These are phyloP conservation scores for Pteruthius melanotis DNA, from an alignment of 2,113 vertebrate genomes.

Conservation along the genomic window DNA sequence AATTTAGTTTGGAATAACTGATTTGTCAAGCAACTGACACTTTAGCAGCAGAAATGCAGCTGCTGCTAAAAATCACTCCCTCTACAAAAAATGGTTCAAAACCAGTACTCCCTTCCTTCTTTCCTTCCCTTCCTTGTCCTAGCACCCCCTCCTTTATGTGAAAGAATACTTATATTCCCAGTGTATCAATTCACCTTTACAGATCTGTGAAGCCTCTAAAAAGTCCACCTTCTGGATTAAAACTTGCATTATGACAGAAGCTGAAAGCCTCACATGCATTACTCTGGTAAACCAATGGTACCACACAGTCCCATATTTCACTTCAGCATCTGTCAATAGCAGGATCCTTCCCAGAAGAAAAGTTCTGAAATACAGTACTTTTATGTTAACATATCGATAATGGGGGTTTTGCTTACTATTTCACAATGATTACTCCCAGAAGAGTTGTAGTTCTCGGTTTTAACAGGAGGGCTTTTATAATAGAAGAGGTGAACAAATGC, in stretches of 20 bases:
- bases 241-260: neutral
- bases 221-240: neutral
- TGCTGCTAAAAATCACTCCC: neutral
- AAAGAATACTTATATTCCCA: neutral
- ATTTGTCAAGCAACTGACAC: neutral
- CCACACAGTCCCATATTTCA: neutral
- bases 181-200: neutral
- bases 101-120: neutral
- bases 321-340: neutral
- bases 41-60: neutral
- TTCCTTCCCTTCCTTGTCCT: neutral
- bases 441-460: neutral
- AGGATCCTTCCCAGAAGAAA: neutral
- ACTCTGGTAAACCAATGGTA: neutral
- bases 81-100: neutral
- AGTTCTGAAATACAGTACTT: neutral
- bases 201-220: neutral
- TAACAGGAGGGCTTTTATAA: neutral
- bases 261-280: neutral
- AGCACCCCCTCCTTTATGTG: neutral
- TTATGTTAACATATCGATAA: neutral
- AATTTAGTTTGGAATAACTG: neutral
- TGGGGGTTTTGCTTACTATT: fast-evolving
- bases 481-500: neutral
- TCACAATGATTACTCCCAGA: neutral